Evolutionary conservation across 2,113 vertebrate species (phyloP).

Genomic region (Cichladusa arquata): DNA sequence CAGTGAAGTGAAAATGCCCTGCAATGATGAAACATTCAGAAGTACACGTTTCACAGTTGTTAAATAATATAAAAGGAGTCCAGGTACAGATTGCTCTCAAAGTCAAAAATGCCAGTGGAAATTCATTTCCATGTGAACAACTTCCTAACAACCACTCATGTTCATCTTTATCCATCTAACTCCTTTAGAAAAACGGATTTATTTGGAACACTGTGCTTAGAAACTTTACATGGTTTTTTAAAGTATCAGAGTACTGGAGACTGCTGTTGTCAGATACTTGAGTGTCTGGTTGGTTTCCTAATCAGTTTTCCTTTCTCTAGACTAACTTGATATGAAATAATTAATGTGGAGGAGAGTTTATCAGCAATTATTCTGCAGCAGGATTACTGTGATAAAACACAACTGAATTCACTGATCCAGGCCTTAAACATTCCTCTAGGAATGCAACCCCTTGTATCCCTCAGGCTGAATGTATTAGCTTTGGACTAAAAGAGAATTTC

Average conservation of each 20-base stretch:
- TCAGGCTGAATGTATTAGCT: not conserved
- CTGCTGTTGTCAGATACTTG: not conserved
- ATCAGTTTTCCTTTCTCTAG: not conserved
- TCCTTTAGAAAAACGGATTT: not conserved
- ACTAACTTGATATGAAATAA: not conserved
- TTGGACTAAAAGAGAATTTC: not conserved
- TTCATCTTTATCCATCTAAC: fast-evolving
- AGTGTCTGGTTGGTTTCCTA: not conserved
- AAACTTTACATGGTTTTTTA: not conserved
- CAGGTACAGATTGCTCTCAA: not conserved
- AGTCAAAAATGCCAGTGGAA: not conserved
- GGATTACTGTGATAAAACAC: not conserved
- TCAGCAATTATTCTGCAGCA: not conserved
- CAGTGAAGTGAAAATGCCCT: not conserved
- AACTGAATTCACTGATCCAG: not conserved
- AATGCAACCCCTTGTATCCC: not conserved
- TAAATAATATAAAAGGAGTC: not conserved
- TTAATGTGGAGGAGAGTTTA: not conserved
- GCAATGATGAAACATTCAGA: not conserved
- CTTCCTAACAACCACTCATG: no score
- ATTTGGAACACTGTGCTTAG: not conserved
- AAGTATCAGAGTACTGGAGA: not conserved
- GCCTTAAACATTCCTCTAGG: not conserved
- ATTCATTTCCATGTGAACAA: not conserved
- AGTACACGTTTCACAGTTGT: fast-evolving